Percentiles rank a stretch among this genome's conserved stretches.
Evolutionary conservation across 2,797 vertebrate genomes (phyloP).

Genomic region (Hapalemur alaotrensis): DNA sequence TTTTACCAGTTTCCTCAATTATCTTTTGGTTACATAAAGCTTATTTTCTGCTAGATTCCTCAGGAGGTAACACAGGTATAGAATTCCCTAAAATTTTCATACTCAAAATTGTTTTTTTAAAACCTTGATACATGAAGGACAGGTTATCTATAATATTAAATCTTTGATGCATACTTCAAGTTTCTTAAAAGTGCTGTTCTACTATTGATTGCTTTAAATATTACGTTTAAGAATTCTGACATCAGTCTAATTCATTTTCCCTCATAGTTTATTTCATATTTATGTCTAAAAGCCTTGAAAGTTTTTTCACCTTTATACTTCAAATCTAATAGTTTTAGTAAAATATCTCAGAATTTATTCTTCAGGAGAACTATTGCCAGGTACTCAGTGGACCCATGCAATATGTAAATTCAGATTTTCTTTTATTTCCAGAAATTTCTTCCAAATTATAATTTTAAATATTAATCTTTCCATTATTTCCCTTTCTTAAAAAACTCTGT

Average conservation of each 20-base stretch:
- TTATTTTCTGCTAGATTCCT: background rate
- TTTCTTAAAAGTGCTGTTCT: background rate
- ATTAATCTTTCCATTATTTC: background rate
- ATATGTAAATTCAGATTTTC: background rate
- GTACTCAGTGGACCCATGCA: background rate
- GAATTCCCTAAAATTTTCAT: background rate
- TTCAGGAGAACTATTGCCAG: background rate
- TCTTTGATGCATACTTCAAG: background rate
- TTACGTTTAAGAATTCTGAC: background rate
- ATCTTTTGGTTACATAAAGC: background rate
- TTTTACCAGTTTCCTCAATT: background rate
- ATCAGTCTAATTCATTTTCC: background rate
- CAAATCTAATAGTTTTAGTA: background rate
- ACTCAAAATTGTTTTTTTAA: background rate
- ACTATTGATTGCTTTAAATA: background rate
- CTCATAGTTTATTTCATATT: background rate
- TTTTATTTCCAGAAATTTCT: background rate
- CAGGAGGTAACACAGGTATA: background rate
- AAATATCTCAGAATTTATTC: background rate
- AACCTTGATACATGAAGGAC: background rate
- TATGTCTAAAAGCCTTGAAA: background rate
- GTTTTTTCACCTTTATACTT: background rate
- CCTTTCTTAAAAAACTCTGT: background rate
- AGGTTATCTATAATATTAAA: background rate
- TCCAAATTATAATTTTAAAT: background rate